A percentile compares a stretch with the other conserved stretches of the same genome.
These are phyloP conservation scores for Heliangelus exortis DNA, from an alignment of 2,797 vertebrate species.

Conservation along the genomic window DNA sequence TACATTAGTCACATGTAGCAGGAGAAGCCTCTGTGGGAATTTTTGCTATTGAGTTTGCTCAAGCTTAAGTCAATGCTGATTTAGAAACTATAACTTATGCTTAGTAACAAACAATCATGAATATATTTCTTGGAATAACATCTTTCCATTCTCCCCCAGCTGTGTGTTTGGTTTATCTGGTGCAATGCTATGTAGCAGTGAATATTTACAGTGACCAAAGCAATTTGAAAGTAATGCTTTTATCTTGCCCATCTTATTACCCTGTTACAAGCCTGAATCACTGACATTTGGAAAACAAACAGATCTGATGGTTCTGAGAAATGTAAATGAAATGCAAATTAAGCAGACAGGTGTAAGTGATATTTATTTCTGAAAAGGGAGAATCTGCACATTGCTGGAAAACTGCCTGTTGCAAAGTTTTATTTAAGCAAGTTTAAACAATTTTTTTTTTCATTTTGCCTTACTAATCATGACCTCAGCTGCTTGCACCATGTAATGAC, in stretches of 20 bases:
- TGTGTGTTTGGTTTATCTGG: background rate
- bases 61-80: constrained; percentile 49
- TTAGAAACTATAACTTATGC: constrained; percentile 52
- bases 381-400: constrained; percentile 20
- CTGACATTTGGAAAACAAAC: constrained; percentile 40
- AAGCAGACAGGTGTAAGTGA: background rate
- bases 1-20: constrained; percentile 38
- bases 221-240: constrained; percentile 43
- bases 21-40: constrained; percentile 38
- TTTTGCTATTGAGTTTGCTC: constrained; percentile 29
- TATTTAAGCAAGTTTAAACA: constrained; percentile 39
- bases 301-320: constrained; percentile 6
- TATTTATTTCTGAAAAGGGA: constrained; percentile 45
- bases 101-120: constrained; percentile 60
- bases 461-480: constrained; percentile 79
- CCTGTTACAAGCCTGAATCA: constrained; percentile 35
- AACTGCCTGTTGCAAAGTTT: background rate
- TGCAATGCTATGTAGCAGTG: background rate
- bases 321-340: constrained; percentile 48
- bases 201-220: constrained; percentile 52
- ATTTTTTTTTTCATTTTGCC: constrained; percentile 43
- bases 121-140: constrained; percentile 57
- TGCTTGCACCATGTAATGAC: constrained; percentile 80
- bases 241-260: constrained; percentile 24
- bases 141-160: constrained; percentile 16